Conservation (phyloP, 1,140 invertebrate genomes). For the Drosophila lacteicornis region DNA sequence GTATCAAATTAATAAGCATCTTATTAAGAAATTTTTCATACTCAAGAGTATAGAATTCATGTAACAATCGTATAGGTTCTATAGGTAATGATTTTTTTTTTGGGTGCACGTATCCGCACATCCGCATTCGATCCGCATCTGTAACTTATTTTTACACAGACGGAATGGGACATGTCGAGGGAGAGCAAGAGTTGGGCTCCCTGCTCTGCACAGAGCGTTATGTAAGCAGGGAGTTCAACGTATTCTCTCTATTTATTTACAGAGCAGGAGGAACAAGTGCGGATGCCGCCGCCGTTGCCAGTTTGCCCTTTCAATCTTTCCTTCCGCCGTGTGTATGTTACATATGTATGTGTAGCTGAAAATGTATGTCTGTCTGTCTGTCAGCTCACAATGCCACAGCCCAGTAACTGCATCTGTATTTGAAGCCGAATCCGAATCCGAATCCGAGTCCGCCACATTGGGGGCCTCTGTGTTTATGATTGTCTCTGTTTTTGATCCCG, state of each 20-base stretch:
- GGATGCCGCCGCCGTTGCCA: constrained; percentile 15
- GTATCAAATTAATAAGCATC: too few species aligned
- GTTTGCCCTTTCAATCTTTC: constrained; percentile 26
- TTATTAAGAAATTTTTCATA: too few species aligned
- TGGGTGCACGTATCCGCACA: neutral
- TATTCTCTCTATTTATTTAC: constrained; percentile 70
- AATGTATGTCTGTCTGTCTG: constrained; percentile 20
- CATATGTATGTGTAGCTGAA: constrained; percentile 15
- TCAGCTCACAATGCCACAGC: constrained; percentile 53
- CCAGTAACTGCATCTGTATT: constrained; percentile 18
- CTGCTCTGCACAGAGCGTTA: constrained; percentile 27
- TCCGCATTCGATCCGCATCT: constrained; percentile 5
- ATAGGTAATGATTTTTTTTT: too few species aligned
- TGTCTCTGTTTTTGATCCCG: constrained; percentile 25
- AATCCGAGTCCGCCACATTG: constrained; percentile 26
- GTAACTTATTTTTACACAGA: constrained; percentile 34
- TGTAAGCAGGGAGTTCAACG: constrained; percentile 68
- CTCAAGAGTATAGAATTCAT: too few species aligned
- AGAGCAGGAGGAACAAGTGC: constrained; percentile 58
- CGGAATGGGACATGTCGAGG: constrained; percentile 45
- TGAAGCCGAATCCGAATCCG: constrained; percentile 3
- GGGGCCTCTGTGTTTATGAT: constrained; percentile 23
- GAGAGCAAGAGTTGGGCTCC: neutral
- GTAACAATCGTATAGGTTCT: too few species aligned
- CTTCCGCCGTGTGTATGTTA: constrained; percentile 20